These are phyloP conservation scores for Rhinoptilus africanus DNA, from an alignment of 2,113 vertebrate species.

Conservation along the genomic window DNA sequence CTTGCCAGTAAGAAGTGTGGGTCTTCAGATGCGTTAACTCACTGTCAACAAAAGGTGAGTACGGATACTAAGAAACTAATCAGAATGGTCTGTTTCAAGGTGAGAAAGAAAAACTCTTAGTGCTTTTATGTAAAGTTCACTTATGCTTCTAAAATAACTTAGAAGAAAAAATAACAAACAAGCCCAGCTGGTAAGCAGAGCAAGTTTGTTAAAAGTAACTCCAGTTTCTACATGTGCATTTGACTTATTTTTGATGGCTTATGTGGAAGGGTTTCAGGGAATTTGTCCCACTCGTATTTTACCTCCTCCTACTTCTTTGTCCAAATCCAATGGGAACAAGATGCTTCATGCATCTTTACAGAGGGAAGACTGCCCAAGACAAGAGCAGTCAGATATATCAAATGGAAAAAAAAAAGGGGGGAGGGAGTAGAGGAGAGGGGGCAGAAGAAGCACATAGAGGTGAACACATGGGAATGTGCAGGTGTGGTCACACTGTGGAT, in stretches of 20 bases:
- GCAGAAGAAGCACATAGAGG: neutral
- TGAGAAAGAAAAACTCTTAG: neutral
- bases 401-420: neutral
- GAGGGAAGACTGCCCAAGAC: neutral
- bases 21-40: neutral
- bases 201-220: neutral
- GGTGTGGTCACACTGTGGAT: neutral
- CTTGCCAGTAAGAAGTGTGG: neutral
- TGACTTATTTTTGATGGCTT: neutral
- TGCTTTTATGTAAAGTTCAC: neutral
- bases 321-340: neutral
- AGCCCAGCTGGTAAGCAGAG: neutral
- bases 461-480: neutral
- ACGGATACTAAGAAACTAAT: neutral
- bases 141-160: neutral
- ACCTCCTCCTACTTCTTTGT: neutral
- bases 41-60: neutral
- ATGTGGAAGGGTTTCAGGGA: neutral
- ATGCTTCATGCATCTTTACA: neutral
- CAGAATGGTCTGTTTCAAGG: neutral
- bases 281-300: neutral
- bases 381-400: neutral
- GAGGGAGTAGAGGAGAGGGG: rapidly evolving
- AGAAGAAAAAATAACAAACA: neutral
- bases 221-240: neutral